These are phyloP conservation scores for Oscheius onirici DNA, from an alignment of 2,888 invertebrate species.

Conservation along the genomic window DNA sequence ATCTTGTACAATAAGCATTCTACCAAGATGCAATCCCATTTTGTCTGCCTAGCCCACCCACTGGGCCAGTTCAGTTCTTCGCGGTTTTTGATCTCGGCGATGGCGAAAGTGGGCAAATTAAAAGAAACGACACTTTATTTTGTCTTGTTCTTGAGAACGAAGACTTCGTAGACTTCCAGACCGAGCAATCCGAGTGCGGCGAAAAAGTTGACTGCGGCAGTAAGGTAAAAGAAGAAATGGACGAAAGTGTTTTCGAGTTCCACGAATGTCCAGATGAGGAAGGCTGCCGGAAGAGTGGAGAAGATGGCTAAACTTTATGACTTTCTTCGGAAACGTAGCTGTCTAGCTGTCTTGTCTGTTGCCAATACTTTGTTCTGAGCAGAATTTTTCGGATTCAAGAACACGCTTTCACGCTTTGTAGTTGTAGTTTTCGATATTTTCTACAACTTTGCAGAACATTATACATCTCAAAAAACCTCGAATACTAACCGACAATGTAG, in stretches of 20 bases:
- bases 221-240: slow-evolving; percentile 1
- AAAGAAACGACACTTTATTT: slow-evolving; percentile 2
- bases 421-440: no score
- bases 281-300: background rate
- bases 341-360: no score
- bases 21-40: no score
- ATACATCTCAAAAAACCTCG: no score
- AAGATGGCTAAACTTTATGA: slow-evolving; percentile 20
- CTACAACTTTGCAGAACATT: no score
- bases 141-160: slow-evolving; percentile 17
- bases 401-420: no score
- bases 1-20: no score
- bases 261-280: slow-evolving; percentile 23
- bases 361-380: no score
- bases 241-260: slow-evolving; percentile 16
- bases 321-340: no score
- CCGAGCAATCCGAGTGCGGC: slow-evolving; percentile 15
- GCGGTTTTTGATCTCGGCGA: background rate
- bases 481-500: slow-evolving; percentile 52
- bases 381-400: no score
- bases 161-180: slow-evolving; percentile 31
- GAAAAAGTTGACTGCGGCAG: slow-evolving; percentile 6
- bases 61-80: background rate
- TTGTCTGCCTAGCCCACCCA: no score
- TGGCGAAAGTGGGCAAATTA: background rate